These are phyloP conservation scores for Leucosticte australis DNA, from an alignment of 2,113 vertebrate species.

Conservation along the genomic window DNA sequence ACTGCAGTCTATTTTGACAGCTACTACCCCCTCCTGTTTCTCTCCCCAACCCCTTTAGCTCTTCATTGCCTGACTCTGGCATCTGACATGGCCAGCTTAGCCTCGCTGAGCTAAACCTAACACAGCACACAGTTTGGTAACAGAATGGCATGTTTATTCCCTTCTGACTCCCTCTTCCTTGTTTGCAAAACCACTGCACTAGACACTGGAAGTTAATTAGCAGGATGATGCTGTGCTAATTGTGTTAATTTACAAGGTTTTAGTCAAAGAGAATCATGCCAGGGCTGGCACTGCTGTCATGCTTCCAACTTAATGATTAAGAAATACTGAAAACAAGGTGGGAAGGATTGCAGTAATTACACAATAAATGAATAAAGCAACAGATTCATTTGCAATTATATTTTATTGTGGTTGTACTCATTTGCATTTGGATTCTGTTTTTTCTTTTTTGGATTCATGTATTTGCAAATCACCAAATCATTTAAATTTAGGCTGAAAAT, in stretches of 20 bases:
- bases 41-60: slow-evolving; percentile 73
- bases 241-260: slow-evolving; percentile 99
- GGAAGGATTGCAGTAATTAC: slow-evolving; percentile 86
- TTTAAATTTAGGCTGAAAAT: slow-evolving; percentile 70
- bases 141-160: slow-evolving; percentile 86
- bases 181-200: slow-evolving; percentile 87
- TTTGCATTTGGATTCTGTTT: slow-evolving; percentile 73
- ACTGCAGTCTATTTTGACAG: slow-evolving; percentile 70
- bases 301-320: slow-evolving; percentile 90
- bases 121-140: slow-evolving; percentile 81
- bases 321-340: slow-evolving; percentile 87
- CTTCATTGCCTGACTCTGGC: slow-evolving; percentile 70
- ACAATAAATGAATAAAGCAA: slow-evolving; percentile 85
- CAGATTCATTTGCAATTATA: slow-evolving; percentile 84
- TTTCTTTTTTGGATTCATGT: slow-evolving; percentile 44
- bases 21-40: slow-evolving; percentile 53
- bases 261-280: slow-evolving; percentile 93
- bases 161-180: slow-evolving; percentile 85
- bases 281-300: slow-evolving; percentile 91
- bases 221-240: slow-evolving; percentile 97
- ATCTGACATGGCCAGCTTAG: slow-evolving; percentile 76
- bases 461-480: slow-evolving; percentile 71
- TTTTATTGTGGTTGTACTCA: slow-evolving; percentile 76
- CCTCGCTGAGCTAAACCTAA: slow-evolving; percentile 72
- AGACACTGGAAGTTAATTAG: slow-evolving; percentile 96